Evolutionary conservation across 2,797 vertebrate genomes (phyloP).

Genomic region (Amblyraja radiata): DNA sequence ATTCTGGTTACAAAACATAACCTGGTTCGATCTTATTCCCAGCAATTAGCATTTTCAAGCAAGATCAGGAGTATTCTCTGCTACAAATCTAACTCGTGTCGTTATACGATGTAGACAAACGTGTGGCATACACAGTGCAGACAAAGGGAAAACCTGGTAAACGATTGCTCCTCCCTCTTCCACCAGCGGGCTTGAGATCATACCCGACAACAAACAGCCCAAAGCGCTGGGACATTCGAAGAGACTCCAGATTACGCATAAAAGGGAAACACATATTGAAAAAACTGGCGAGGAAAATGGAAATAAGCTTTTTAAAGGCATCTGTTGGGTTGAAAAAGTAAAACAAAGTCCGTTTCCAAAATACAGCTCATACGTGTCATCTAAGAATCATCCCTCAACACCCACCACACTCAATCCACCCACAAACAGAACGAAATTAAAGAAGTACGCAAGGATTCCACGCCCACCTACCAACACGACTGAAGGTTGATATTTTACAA

Average conservation of each 20-base stretch:
- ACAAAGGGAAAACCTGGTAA: slow-evolving; percentile 18
- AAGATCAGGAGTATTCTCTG: not conserved
- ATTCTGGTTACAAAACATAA: not conserved
- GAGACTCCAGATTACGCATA: not conserved
- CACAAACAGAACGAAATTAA: not conserved
- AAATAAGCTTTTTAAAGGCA: not conserved
- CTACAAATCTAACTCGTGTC: not conserved
- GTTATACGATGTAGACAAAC: not conserved
- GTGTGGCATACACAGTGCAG: not conserved
- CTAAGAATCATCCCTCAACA: not conserved
- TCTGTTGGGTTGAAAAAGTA: not conserved
- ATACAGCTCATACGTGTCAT: not conserved
- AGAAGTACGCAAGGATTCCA: not conserved
- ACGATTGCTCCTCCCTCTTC: not conserved
- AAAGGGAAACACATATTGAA: not conserved
- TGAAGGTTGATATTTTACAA: not conserved
- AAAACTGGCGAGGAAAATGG: not conserved
- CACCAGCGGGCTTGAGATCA: not conserved
- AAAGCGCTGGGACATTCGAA: not conserved
- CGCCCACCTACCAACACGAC: not conserved
- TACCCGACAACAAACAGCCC: not conserved
- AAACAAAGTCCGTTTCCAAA: not conserved
- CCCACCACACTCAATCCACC: not conserved
- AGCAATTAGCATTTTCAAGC: not conserved
- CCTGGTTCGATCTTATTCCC: not conserved